Base-by-base conservation (phyloP, 1,140 invertebrate species). In the Cheumatopsyche charites region DNA sequence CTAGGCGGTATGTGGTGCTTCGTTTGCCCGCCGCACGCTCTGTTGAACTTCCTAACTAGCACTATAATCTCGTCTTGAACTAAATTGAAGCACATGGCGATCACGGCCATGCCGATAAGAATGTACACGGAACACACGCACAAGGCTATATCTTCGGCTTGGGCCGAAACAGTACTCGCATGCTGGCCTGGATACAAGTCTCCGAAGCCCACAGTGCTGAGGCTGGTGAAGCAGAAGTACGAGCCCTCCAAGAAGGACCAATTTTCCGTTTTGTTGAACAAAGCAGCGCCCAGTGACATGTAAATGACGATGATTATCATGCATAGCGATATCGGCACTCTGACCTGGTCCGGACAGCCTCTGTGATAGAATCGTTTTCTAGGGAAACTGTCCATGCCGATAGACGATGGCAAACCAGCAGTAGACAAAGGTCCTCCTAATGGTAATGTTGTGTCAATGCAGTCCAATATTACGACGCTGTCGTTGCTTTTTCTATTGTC, bases 31-130 rank as follows among this genome's bases (percentile, higher is more conserved):
- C 79, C 77, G 62, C 82, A 83, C 36, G 81, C 74, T 19, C 79
- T 75, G 15, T 79, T 79, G 77, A 88, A 86, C 68, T 86, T 85
- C 70, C 89, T 85, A 78, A 90, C 81, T 77, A 89, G 84, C 68
- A 86, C 80, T 70, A 93, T 89, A 76, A 97, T 90, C 81, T 98
- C 94, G 77, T 97, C 95, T 83, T 98, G 95, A 72, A 98, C 94
- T 52, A 98, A 84, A 81, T 95, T 96, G 83, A 97, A 98, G 81
- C 95, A 97, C 93, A 98, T 98, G 15, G 96, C 96, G 71, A 98
- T 91, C 65, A 98, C 87, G 4, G 96, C 94, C 88, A 98, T 94
- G 15, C 97, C 97, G 47, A 97, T 89, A 25, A 98, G 85, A 55
- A 99, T 93, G 81, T 98, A 99, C 23, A 94, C 85, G 17, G 93